Conservation (phyloP, 2,888 invertebrate genomes). For the Volucella bombylans region DNA sequence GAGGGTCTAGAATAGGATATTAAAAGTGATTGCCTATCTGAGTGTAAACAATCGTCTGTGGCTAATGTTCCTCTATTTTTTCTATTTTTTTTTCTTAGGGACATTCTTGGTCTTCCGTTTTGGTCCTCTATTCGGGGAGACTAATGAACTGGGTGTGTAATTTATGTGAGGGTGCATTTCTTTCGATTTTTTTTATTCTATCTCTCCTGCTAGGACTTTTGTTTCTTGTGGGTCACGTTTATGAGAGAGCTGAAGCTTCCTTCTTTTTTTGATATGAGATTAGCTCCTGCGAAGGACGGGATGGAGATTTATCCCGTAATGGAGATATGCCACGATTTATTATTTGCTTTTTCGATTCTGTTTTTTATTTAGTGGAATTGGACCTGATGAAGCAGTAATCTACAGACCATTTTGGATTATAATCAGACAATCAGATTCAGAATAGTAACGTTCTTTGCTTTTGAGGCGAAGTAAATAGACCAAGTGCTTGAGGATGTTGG, state of each 20-base stretch:
- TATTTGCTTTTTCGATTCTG: too few relatives aligned
- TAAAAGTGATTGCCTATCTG: constrained; percentile 2
- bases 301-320: background rate
- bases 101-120: background rate
- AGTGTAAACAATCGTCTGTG: constrained; percentile 22
- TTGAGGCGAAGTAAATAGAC: too few relatives aligned
- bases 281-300: background rate
- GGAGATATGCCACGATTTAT: too few relatives aligned
- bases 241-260: background rate
- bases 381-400: too few relatives aligned
- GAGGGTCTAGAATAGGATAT: background rate
- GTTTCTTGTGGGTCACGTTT: background rate
- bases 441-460: too few relatives aligned
- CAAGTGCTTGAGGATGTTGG: too few relatives aligned
- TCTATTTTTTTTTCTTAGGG: background rate
- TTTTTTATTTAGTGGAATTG: too few relatives aligned
- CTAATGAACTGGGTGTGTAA: constrained; percentile 19
- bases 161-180: background rate
- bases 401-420: too few relatives aligned
- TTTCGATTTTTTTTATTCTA: background rate
- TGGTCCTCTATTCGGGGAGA: too few relatives aligned
- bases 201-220: background rate
- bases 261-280: background rate
- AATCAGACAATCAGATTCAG: too few relatives aligned
- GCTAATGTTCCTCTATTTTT: background rate